These are phyloP conservation scores for Cherax quadricarinatus DNA, from an alignment of 1,140 invertebrate genomes.

Conservation along the genomic window DNA sequence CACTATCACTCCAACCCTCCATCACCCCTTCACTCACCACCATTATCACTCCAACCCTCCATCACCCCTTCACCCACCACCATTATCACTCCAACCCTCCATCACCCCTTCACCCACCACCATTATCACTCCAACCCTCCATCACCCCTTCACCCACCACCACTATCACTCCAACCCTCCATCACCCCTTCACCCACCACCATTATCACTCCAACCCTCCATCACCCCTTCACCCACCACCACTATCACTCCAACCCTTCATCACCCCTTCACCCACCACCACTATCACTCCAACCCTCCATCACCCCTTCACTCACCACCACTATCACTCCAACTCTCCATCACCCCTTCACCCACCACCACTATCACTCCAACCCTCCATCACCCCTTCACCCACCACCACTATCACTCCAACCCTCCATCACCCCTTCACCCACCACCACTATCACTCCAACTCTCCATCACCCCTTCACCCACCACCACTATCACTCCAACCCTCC, in stretches of 20 bases:
- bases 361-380: no score
- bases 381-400: no score
- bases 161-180: neutral
- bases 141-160: constrained; percentile 3
- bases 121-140: constrained; percentile 16
- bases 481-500: neutral
- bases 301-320: constrained; percentile 3
- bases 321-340: neutral
- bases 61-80: no score
- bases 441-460: constrained; percentile 20
- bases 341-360: no score
- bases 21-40: no score
- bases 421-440: neutral
- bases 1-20: neutral
- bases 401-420: neutral
- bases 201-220: no score
- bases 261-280: neutral
- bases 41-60: no score
- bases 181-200: no score
- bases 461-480: constrained; percentile 3
- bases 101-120: neutral
- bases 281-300: constrained; percentile 20
- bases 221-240: no score
- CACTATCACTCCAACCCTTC: neutral
- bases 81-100: no score